Conservation (phyloP, 1,140 invertebrate species). For the Phortica variegata region DNA sequence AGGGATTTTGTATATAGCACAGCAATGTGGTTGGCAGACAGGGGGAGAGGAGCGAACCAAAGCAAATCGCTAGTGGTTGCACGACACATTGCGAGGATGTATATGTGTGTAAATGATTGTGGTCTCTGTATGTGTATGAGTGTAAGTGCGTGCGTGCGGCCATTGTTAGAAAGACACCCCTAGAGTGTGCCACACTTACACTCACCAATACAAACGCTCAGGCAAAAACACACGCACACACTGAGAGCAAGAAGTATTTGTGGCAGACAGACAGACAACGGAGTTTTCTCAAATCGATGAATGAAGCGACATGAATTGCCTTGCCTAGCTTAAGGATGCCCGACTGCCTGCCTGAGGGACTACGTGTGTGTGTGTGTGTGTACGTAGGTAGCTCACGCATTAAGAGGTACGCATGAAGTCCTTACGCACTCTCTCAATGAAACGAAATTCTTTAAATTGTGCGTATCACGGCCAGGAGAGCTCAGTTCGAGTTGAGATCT, state of each 20-base stretch:
- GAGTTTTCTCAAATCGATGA: slow-evolving; percentile 39
- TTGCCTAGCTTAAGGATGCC: slow-evolving; percentile 5
- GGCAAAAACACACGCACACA: slow-evolving; percentile 28
- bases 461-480: slow-evolving; percentile 30
- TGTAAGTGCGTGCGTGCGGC: slow-evolving; percentile 37
- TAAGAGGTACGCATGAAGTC: slow-evolving; percentile 36
- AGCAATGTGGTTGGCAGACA: too few relatives aligned
- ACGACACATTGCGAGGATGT: background rate
- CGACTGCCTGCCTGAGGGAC: background rate
- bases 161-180: slow-evolving; percentile 48
- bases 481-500: slow-evolving; percentile 53
- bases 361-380: slow-evolving; percentile 11
- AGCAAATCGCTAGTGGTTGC: too few relatives aligned
- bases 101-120: background rate
- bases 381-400: slow-evolving; percentile 42
- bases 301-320: too few relatives aligned
- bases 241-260: background rate
- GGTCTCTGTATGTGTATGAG: slow-evolving; percentile 15
- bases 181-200: slow-evolving; percentile 27
- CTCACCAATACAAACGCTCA: slow-evolving; percentile 27
- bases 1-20: background rate
- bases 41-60: too few relatives aligned
- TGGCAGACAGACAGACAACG: slow-evolving; percentile 1
- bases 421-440: slow-evolving; percentile 25
- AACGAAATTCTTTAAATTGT: slow-evolving; percentile 39